Conservation (phyloP, 2,888 invertebrate genomes). For the Synanthedon vespiformis region DNA sequence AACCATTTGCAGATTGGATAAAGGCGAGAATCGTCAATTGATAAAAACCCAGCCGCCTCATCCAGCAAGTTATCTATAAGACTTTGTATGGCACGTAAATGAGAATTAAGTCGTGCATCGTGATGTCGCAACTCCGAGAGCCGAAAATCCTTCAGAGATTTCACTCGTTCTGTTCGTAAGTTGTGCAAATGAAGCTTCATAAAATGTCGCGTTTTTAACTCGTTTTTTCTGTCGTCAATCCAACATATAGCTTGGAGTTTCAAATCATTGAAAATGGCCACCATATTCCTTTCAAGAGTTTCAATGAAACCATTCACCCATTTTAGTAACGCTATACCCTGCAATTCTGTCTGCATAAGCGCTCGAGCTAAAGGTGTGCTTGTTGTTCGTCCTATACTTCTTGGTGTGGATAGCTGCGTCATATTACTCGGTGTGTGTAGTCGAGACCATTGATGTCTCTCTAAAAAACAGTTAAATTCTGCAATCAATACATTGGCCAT, state of each 20-base stretch:
- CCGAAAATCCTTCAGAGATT: constrained; percentile 29
- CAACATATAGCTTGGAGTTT: constrained; percentile 33
- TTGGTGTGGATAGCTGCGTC: not conserved
- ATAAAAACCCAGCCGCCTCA: constrained; percentile 27
- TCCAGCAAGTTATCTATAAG: constrained; percentile 26
- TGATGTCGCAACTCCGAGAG: constrained; percentile 36
- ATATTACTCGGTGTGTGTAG: not conserved
- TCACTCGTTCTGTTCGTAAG: constrained; percentile 40
- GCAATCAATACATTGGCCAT: constrained; percentile 36
- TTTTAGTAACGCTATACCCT: constrained; percentile 34
- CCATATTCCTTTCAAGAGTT: constrained; percentile 35
- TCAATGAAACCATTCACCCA: constrained; percentile 53
- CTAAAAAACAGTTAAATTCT: constrained; percentile 41
- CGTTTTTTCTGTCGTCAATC: constrained; percentile 33
- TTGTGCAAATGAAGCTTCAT: constrained; percentile 42
- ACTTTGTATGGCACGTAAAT: constrained; percentile 33
- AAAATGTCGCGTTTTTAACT: constrained; percentile 37
- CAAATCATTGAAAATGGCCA: constrained; percentile 32
- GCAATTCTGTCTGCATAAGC: constrained; percentile 39
- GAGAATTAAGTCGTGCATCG: constrained; percentile 35
- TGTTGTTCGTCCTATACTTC: not conserved
- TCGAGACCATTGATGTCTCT: constrained; percentile 29
- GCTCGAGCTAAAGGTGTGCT: constrained; percentile 22
- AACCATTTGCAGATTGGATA: constrained; percentile 39
- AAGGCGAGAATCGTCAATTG: constrained; percentile 27